These are phyloP conservation scores for Pitta sordida DNA, from an alignment of 2,113 vertebrate genomes.

Conservation along the genomic window DNA sequence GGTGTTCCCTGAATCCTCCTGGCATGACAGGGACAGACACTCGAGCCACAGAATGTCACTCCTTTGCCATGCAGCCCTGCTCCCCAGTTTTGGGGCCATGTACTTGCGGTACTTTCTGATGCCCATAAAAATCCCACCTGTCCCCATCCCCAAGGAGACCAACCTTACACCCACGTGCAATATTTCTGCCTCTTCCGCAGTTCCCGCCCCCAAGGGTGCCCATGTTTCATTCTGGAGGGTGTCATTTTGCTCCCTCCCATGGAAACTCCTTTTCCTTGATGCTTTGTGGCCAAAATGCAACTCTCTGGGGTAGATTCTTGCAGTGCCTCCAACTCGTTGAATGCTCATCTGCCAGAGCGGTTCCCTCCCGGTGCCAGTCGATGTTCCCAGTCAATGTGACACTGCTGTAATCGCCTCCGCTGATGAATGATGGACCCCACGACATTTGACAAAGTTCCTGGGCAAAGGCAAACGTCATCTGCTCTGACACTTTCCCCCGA, in stretches of 20 bases:
- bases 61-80: background rate
- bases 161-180: background rate
- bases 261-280: background rate
- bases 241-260: background rate
- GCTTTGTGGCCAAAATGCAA: background rate
- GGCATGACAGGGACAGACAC: fast-evolving
- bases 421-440: background rate
- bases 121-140: background rate
- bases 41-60: background rate
- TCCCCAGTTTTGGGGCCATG: background rate
- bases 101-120: background rate
- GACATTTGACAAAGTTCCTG: background rate
- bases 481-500: background rate
- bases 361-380: background rate
- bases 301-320: background rate
- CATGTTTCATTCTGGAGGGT: background rate
- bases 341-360: background rate
- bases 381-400: conserved; percentile 15
- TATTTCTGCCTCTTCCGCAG: background rate
- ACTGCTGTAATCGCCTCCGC: background rate
- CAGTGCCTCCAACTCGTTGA: background rate
- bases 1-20: background rate
- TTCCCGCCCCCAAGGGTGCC: background rate
- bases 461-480: background rate
- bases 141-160: background rate